These are phyloP conservation scores for Linepithema humile DNA, from an alignment of 1,140 invertebrate genomes.

Conservation along the genomic window DNA sequence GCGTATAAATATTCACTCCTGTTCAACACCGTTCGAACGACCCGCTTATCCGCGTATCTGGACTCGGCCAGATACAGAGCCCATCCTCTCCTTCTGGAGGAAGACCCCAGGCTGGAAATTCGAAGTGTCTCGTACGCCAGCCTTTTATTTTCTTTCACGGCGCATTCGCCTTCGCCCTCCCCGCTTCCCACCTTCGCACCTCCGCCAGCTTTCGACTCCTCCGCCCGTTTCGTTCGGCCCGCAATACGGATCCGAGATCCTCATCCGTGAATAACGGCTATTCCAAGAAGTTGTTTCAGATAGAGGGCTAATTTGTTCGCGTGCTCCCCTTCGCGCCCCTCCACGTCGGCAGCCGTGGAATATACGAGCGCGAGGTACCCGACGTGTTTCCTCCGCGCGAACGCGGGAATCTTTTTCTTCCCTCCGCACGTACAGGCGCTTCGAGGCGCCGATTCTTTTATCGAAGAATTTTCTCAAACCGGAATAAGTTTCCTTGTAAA, in stretches of 20 bases:
- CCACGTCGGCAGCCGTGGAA: constrained; percentile 20
- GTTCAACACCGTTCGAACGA: constrained; percentile 80
- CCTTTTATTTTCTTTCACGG: constrained; percentile 57
- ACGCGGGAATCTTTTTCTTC: constrained; percentile 41
- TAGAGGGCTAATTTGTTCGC: constrained; percentile 83
- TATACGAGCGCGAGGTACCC: constrained; percentile 58
- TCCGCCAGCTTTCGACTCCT: constrained; percentile 22
- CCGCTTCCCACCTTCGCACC: neutral
- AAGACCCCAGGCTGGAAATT: constrained; percentile 71
- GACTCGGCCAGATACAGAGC: constrained; percentile 74
- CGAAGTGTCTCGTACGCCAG: constrained; percentile 71
- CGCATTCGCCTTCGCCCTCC: constrained; percentile 15
- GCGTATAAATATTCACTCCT: constrained; percentile 81
- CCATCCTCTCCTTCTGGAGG: too few relatives aligned
- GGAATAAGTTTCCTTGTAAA: neutral
- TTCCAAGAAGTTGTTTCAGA: constrained; percentile 84
- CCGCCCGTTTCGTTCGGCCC: constrained; percentile 60
- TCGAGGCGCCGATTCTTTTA: neutral
- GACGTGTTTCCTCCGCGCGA: constrained; percentile 29
- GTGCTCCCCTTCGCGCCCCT: constrained; percentile 58
- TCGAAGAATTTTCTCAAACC: neutral
- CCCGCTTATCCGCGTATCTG: constrained; percentile 79
- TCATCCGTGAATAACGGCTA: constrained; percentile 82
- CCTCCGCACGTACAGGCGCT: too few relatives aligned
- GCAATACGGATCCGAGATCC: constrained; percentile 67